Conservation (phyloP, 2,113 vertebrate genomes). For the Ailurus styani region DNA sequence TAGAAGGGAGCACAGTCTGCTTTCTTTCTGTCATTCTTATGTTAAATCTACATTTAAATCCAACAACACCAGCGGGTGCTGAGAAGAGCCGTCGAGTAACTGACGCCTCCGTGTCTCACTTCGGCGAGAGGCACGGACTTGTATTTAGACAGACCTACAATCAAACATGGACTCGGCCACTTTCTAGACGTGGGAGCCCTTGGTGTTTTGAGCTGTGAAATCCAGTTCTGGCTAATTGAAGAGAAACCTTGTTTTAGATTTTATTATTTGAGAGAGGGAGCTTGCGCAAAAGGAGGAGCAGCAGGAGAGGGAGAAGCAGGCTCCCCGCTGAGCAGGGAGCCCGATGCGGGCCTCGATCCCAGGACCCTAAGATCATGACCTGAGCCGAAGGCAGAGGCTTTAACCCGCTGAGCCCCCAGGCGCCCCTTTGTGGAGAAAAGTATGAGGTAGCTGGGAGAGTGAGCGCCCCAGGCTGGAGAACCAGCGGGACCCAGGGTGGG, state of each 20-base stretch:
- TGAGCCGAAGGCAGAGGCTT: not conserved
- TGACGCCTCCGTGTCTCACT: not conserved
- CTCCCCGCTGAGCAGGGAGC: not conserved
- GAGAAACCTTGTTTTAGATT: not conserved
- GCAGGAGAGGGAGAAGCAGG: not conserved
- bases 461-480: not conserved
- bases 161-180: not conserved
- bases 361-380: not conserved
- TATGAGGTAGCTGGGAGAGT: not conserved
- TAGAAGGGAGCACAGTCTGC: not conserved
- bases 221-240: not conserved
- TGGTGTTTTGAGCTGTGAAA: not conserved
- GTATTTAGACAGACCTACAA: not conserved
- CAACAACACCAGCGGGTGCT: too few species aligned
- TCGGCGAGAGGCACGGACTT: not conserved
- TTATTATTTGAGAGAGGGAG: not conserved
- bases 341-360: not conserved
- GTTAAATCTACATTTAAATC: not conserved
- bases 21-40: not conserved
- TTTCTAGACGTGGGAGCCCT: not conserved
- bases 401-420: too few species aligned
- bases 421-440: not conserved
- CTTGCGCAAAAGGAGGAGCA: too few species aligned
- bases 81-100: not conserved
- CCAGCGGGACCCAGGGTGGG: not conserved